A percentile compares a stretch with the other conserved stretches of the same genome.
phyloP scores from a whole-genome alignment of 2,888 invertebrate species.

The Leptinotarsa rubiginosa region DNA sequence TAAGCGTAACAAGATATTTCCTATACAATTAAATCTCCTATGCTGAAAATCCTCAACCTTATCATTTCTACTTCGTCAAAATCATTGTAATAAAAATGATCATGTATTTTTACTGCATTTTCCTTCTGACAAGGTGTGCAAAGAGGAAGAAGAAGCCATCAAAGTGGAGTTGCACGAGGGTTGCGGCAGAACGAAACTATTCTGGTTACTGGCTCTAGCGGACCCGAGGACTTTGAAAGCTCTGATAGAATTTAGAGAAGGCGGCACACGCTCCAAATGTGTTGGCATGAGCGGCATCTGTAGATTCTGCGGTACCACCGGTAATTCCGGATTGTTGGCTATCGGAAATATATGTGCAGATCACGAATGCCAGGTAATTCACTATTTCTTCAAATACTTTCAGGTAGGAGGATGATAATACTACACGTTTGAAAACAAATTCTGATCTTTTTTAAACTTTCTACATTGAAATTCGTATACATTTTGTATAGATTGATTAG shows the following conservation, averaged over 20 bases:
- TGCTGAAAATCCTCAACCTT: too few relatives aligned
- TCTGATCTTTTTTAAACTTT: too few relatives aligned
- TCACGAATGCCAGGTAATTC: constrained; percentile 86
- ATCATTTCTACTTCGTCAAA: too few relatives aligned
- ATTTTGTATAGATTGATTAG: too few relatives aligned
- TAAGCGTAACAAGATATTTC: too few relatives aligned
- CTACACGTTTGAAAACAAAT: too few relatives aligned
- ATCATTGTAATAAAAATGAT: too few relatives aligned
- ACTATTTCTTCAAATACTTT: too few relatives aligned
- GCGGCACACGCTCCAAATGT: constrained; percentile 68
- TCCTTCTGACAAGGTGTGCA: constrained; percentile 76
- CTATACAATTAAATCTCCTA: too few relatives aligned
- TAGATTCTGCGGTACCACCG: constrained; percentile 90
- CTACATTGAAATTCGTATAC: too few relatives aligned
- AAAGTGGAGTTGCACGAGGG: constrained; percentile 97
- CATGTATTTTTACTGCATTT: too few relatives aligned
- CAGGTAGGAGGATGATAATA: too few relatives aligned
- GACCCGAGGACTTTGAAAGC: constrained; percentile 94
- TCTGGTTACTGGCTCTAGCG: constrained; percentile 93
- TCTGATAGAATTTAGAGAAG: constrained; percentile 89
- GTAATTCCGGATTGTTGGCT: constrained; percentile 85
- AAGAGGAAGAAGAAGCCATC: constrained; percentile 96
- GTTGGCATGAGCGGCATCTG: constrained; percentile 76
- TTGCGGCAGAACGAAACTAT: constrained; percentile 94
- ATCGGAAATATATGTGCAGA: constrained; percentile 95